Conservation (phyloP, 2,113 vertebrate species). For the Elanus axillaris region DNA sequence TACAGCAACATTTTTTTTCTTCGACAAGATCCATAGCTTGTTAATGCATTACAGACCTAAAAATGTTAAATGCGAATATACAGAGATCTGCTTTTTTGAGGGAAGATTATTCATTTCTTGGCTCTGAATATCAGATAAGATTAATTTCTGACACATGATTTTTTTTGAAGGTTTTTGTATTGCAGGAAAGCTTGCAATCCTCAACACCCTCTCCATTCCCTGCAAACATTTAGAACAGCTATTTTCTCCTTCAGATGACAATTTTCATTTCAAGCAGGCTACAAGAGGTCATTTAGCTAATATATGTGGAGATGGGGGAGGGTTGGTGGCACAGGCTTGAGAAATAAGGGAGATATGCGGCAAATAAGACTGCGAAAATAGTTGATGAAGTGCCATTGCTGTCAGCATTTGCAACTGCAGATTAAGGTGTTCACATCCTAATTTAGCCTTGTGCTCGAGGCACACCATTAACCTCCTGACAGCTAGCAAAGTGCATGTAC, state of each 20-base stretch:
- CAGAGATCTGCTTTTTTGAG: background rate
- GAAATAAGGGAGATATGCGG: conserved; percentile 4
- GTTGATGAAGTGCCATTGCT: conserved; percentile 19
- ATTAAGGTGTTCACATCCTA: conserved; percentile 34
- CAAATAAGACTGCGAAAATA: conserved; percentile 57
- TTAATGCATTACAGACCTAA: background rate
- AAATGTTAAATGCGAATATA: background rate
- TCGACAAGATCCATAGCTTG: background rate
- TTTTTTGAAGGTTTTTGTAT: conserved; percentile 12
- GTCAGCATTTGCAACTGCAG: conserved; percentile 50
- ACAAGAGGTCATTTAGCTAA: conserved; percentile 51
- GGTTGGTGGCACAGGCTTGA: background rate
- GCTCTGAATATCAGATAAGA: background rate
- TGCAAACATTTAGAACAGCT: conserved; percentile 20
- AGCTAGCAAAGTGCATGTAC: conserved; percentile 1
- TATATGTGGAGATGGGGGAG: conserved; percentile 38
- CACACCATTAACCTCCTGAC: conserved; percentile 54
- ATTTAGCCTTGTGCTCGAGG: conserved; percentile 32
- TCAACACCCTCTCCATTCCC: background rate
- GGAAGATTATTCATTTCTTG: background rate
- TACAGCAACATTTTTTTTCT: background rate
- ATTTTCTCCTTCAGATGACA: conserved; percentile 35
- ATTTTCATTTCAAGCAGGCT: conserved; percentile 44
- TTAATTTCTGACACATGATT: conserved; percentile 18
- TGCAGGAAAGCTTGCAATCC: background rate